Percentiles rank a stretch among this genome's conserved stretches.
Evolutionary conservation across 2,888 invertebrate species (phyloP).

Genomic region (Rambutsinella grinnellia): DNA sequence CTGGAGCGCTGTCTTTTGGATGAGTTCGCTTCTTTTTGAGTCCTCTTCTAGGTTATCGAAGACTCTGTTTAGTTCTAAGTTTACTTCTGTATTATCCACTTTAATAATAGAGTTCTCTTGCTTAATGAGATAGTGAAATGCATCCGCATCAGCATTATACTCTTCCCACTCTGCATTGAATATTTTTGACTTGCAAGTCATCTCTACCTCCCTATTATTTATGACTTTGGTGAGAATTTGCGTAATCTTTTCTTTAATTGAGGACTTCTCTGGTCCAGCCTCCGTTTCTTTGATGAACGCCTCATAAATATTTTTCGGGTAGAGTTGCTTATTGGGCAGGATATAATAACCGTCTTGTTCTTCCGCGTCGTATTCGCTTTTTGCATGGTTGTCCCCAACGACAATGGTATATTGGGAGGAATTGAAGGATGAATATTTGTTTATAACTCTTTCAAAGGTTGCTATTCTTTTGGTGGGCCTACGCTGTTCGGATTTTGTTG

Average conservation of each 20-base stretch:
- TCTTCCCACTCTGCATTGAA: slow-evolving; percentile 1
- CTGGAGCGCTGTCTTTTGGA: slow-evolving; percentile 23
- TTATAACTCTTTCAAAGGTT: slow-evolving; percentile 15
- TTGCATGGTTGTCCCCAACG: slow-evolving; percentile 53
- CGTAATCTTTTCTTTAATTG: neutral
- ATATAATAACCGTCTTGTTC: slow-evolving; percentile 41
- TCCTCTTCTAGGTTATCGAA: neutral
- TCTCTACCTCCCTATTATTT: slow-evolving; percentile 3
- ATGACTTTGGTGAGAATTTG: neutral
- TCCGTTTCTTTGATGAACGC: neutral
- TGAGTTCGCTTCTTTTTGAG: neutral
- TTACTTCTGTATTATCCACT: slow-evolving; percentile 7
- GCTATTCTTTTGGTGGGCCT: slow-evolving; percentile 13
- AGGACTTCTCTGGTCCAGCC: neutral
- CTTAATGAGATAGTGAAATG: slow-evolving; percentile 14
- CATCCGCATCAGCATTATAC: slow-evolving; percentile 15
- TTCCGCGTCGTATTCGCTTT: neutral
- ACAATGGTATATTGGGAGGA: slow-evolving; percentile 30
- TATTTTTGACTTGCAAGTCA: slow-evolving; percentile 4
- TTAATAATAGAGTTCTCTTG: neutral
- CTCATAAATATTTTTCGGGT: slow-evolving; percentile 49
- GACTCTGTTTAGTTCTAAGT: neutral
- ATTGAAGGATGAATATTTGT: slow-evolving; percentile 20
- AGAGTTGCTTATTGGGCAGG: slow-evolving; percentile 51
- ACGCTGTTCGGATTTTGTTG: slow-evolving; percentile 9